Percentiles rank a stretch among this genome's conserved stretches.
phyloP scores from a whole-genome alignment of 92 coral and sea anemone genomes.

The Palythoa grandis region DNA sequence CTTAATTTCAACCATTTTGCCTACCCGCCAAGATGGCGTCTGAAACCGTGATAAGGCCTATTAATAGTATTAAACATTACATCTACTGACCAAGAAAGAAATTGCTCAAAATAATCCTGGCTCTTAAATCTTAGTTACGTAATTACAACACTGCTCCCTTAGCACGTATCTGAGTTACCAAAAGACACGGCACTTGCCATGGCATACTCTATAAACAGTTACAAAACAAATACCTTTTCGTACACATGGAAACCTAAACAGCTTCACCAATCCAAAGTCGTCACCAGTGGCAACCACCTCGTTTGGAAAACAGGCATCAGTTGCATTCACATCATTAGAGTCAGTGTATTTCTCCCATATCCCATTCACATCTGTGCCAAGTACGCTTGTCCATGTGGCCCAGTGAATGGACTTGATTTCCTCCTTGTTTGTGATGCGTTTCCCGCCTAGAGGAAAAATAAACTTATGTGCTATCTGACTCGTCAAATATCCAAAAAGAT shows the following conservation, averaged over 20 bases:
- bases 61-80: no score
- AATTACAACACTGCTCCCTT: no score
- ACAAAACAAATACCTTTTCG: constrained; percentile 78
- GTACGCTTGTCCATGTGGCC: constrained; percentile 91
- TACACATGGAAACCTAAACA: constrained; percentile 95
- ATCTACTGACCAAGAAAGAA: no score
- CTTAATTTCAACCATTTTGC: no score
- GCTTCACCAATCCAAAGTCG: constrained; percentile 96
- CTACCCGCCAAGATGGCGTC: no score
- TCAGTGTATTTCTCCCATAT: constrained; percentile 99
- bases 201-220: background rate
- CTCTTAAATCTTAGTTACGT: no score
- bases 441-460: constrained; percentile 66
- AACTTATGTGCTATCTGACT: no score
- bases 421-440: constrained; percentile 89
- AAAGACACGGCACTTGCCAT: no score
- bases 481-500: no score
- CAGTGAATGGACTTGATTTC: constrained; percentile 95
- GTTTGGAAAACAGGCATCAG: constrained; percentile 84
- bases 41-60: no score
- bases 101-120: no score
- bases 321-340: constrained; percentile 94
- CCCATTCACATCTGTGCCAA: constrained; percentile 98
- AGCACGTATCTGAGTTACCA: no score
- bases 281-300: constrained; percentile 94